phyloP scores from a whole-genome alignment of 1,140 invertebrate species.

The Aporrectodea caliginosa region DNA sequence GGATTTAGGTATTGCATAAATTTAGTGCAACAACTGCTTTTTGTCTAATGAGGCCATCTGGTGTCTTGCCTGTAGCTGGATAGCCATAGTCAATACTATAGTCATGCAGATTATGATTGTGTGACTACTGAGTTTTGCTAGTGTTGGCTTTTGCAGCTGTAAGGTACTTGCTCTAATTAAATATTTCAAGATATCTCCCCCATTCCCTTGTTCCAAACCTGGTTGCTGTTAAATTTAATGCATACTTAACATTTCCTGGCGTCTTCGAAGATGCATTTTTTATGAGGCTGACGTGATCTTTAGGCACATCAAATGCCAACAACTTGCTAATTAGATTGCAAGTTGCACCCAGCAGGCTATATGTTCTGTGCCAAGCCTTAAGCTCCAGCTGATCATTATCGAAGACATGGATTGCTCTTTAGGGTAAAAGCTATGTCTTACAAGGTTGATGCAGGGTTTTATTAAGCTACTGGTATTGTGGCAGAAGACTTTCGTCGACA shows the following conservation, averaged over 20 bases:
- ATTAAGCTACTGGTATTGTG: background rate
- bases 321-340: no score
- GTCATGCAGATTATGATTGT: no score
- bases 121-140: background rate
- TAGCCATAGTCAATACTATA: no score
- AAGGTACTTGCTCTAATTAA: background rate
- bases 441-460: background rate
- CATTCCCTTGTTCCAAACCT: background rate
- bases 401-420: background rate
- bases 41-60: background rate
- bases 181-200: background rate
- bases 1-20: no score
- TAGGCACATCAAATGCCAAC: background rate
- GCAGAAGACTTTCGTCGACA: constrained; percentile 1
- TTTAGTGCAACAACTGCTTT: no score
- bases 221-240: background rate
- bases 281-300: background rate
- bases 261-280: background rate
- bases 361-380: background rate
- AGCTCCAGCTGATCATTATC: background rate
- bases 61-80: background rate
- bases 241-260: background rate
- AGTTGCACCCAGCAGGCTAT: background rate
- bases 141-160: background rate
- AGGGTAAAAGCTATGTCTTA: background rate